Evolutionary conservation across 2,797 vertebrate species (phyloP), one percentile per base, ranked within the genome.

Genomic region (Columba guinea): DNA sequence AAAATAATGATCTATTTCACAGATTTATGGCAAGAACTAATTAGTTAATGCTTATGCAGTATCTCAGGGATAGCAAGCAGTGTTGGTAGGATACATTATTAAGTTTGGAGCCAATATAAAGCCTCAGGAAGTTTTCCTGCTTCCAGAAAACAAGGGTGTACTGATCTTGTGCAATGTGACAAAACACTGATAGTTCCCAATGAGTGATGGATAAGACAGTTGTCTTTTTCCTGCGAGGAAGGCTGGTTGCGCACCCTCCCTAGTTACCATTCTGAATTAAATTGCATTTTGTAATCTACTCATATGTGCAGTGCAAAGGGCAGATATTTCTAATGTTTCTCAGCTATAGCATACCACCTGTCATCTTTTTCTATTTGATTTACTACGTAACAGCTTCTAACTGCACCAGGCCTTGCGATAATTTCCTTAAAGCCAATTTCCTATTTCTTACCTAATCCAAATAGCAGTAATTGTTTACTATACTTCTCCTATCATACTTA

Each of bases 341-440:
- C 79, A 81, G n/a, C 76, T 67, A 74, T 19, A 60, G 65, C 55
- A 96, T 94, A 84, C 69, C 76, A 90, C 76, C 24, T 82, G 52
- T 63, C 68, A 90, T 46, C n/a, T 85, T 80, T 86, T 83, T 70
- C 68, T 84, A 37, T 81, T 89, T 67, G 49, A 62, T 89, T 88
- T 93, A 87, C 74, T 76, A 41, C 26, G 62, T 63, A 94, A 91
- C 37, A 92, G 22, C 63, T 81, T 56, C 58, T 73, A 88, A 73
- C 86, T 87, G 32, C 70, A 76, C 52, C 63, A 91, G 80, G 84
- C 27, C 53, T 88, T 92, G 39, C 32, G 37, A 93, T n/a, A 89
- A 89, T 49, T 87, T 56, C 88, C 83, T 95, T 80, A 67, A 82
- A 84, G 82, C 24, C 80, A 96, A 95, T 93, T 92, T 89, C 32